Base-by-base conservation (phyloP, 2,888 invertebrate genomes). In the Camponotus fellah region DNA sequence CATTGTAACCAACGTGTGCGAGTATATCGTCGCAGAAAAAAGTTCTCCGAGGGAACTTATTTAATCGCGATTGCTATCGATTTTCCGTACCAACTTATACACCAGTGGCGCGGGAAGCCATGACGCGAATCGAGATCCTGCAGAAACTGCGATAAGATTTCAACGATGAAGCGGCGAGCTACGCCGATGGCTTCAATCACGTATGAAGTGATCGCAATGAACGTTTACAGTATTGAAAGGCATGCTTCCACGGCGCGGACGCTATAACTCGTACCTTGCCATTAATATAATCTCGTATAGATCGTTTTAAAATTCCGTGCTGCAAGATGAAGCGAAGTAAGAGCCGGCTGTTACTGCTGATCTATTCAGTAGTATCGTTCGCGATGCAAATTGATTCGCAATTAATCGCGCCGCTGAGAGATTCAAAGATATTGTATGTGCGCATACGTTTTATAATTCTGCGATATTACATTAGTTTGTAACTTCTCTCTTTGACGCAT, bases 51-150 rank as follows among this genome's bases (percentile, higher is more conserved):
- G 56, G 66, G 66, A 87, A 74, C 81, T 88, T 88, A 87, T 88
- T 89, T 90, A 88, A 88, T 85, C 76, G 86, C 87, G 84, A 91
- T 89, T 90, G 85, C 86, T 85, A 90, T 90, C 89, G 91, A 91
- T 91, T 91, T 88, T 83, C 83, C 83, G 69, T 69, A 69, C 77
- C 80, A 86, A 87, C 87, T 53, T 86, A 85, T 81, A 71, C 65
- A 26, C 49, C 84, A 86, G 37, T 83, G 88, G 83, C 85, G 84
- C 60, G 68, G 71, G 43, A 49, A 60, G 43, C 60, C 34, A 58
- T 56, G 46, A 53, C 21, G n/a, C n/a, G 64, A 72, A 40, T 64
- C 14, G 56, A 26, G 62, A 40, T 53, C 17, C 12, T 6, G 17
- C 21, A n/a, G 62, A 49, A 68, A 37, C 21, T 58, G 56, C 21